A percentile compares a stretch with the other conserved stretches of the same genome.
These are phyloP conservation scores for Gasteruption jaculator DNA, from an alignment of 2,888 invertebrate species.

Conservation along the genomic window DNA sequence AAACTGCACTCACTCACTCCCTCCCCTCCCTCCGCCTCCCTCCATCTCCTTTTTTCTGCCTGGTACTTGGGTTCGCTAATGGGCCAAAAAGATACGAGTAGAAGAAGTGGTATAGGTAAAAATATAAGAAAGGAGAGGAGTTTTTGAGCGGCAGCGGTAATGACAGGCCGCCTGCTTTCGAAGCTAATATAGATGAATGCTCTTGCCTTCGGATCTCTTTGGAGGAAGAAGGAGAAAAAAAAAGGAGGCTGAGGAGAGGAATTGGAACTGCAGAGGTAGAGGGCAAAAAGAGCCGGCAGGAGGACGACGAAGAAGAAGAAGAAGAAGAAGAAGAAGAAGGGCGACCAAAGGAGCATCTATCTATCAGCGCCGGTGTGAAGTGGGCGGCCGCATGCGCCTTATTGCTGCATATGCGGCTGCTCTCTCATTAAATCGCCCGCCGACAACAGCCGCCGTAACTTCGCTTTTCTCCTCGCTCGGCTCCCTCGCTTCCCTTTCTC, in stretches of 20 bases:
- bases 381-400: conserved; percentile 51
- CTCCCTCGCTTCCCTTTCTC: too few species aligned
- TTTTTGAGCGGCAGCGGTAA: conserved; percentile 47
- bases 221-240: too few species aligned
- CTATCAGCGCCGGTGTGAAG: conserved; percentile 53
- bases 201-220: conserved; percentile 47
- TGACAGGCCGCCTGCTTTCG: conserved; percentile 52
- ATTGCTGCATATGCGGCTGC: conserved; percentile 49
- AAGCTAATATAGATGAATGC: conserved; percentile 53
- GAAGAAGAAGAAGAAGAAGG: conserved; percentile 25
- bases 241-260: too few species aligned
- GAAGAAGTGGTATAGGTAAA: conserved; percentile 23
- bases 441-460: conserved; percentile 58
- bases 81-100: conserved; percentile 31
- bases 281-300: conserved; percentile 20
- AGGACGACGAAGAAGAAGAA: conserved; percentile 21
- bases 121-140: conserved; percentile 21
- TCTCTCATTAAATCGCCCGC: conserved; percentile 53
- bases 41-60: conserved; percentile 13
- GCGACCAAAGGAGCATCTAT: conserved; percentile 48
- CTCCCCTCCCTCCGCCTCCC: conserved; percentile 9
- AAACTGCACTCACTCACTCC: neutral
- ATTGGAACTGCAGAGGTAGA: conserved; percentile 26
- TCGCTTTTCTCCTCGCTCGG: too few species aligned
- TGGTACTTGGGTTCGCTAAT: conserved; percentile 39